phyloP scores from a whole-genome alignment of 2,888 invertebrate species.

The Drosophila gaucha region DNA sequence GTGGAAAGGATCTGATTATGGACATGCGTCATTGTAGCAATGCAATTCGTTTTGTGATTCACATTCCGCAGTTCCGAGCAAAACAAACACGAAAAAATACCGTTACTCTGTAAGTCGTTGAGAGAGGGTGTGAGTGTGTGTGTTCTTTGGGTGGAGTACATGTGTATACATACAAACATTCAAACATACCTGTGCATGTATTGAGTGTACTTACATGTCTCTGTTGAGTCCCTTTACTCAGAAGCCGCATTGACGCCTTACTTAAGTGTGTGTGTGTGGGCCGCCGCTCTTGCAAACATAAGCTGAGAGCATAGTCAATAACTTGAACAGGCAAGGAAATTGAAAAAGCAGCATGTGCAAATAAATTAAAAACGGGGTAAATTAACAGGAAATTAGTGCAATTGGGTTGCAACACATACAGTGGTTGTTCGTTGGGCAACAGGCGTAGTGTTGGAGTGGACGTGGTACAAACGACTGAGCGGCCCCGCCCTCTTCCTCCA shows the following conservation, averaged over 20 bases:
- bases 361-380: constrained; percentile 13
- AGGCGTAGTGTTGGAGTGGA: not conserved
- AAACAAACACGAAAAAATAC: constrained; percentile 58
- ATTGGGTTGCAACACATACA: not conserved
- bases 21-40: constrained; percentile 8
- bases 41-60: constrained; percentile 32
- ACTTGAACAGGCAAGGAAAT: constrained; percentile 14
- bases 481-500: not conserved
- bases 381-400: constrained; percentile 17
- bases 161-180: constrained; percentile 8
- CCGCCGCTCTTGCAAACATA: constrained; percentile 18
- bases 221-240: constrained; percentile 42
- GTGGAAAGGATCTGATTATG: constrained; percentile 5
- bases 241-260: constrained; percentile 32
- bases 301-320: constrained; percentile 30
- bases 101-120: constrained; percentile 46
- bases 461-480: not conserved
- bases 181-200: constrained; percentile 10
- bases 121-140: constrained; percentile 14
- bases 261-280: constrained; percentile 6
- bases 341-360: constrained; percentile 9
- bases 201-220: constrained; percentile 13
- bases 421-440: not conserved
- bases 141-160: constrained; percentile 44
- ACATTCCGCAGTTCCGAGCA: constrained; percentile 45